Percentiles rank a stretch among this genome's conserved stretches.
Evolutionary conservation across 2,888 invertebrate species (phyloP).

Genomic region (Drosophila pseudotakahashii): DNA sequence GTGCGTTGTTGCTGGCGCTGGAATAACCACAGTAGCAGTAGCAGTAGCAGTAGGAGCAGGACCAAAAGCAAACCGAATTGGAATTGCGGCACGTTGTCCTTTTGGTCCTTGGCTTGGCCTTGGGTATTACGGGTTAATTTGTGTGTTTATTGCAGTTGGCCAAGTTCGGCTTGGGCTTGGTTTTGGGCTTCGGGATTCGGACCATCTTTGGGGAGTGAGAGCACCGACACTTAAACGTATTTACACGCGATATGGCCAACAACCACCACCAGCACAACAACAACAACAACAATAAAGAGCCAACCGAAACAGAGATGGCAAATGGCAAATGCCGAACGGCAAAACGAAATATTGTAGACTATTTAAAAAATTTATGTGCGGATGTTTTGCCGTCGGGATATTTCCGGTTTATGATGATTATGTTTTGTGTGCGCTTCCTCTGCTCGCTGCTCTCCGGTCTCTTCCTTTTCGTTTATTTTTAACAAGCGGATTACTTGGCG

Average conservation of each 20-base stretch:
- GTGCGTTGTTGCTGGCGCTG: slow-evolving; percentile 47
- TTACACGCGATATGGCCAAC: slow-evolving; percentile 62
- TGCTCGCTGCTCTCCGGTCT: not conserved
- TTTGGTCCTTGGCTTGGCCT: slow-evolving; percentile 46
- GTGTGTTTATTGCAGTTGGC: slow-evolving; percentile 79
- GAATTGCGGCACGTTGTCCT: slow-evolving; percentile 43
- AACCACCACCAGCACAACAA: slow-evolving; percentile 17
- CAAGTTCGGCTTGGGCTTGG: slow-evolving; percentile 62
- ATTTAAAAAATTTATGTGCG: slow-evolving; percentile 81
- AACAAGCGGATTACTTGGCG: slow-evolving; percentile 73
- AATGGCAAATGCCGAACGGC: slow-evolving; percentile 62
- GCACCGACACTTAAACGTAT: slow-evolving; percentile 73
- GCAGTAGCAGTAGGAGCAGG: not conserved
- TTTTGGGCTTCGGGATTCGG: slow-evolving; percentile 18
- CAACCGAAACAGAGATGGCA: slow-evolving; percentile 25
- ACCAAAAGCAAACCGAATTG: slow-evolving; percentile 15
- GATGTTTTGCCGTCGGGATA: slow-evolving; percentile 80
- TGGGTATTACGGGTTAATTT: slow-evolving; percentile 78
- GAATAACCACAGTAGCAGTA: slow-evolving; percentile 19
- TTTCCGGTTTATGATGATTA: slow-evolving; percentile 82
- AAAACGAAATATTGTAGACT: slow-evolving; percentile 74
- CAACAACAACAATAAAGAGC: slow-evolving; percentile 2
- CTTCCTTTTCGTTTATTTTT: slow-evolving; percentile 69
- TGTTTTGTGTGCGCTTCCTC: slow-evolving; percentile 58
- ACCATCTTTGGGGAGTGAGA: slow-evolving; percentile 42